A percentile compares a stretch with the other conserved stretches of the same genome.
These are phyloP conservation scores for Polydesmus complanatus DNA, from an alignment of 2,888 invertebrate genomes.

Conservation along the genomic window DNA sequence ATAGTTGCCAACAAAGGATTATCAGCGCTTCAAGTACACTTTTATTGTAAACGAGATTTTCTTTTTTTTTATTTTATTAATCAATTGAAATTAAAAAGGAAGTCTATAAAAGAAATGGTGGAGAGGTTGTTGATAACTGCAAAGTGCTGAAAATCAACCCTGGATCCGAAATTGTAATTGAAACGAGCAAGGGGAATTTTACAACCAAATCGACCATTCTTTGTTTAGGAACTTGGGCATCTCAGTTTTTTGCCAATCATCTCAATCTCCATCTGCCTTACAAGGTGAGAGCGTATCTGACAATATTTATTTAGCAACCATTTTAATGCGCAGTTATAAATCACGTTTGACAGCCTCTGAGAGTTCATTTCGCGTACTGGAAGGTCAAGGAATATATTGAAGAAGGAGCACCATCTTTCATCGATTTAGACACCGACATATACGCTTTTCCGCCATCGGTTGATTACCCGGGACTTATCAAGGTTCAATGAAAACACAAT, in stretches of 20 bases:
- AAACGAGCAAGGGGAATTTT: conserved; percentile 3
- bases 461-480: conserved; percentile 8
- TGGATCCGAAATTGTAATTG: not conserved
- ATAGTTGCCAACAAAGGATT: conserved; percentile 7
- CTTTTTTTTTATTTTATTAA: not conserved
- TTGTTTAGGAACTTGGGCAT: conserved; percentile 6
- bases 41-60: not conserved
- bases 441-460: conserved; percentile 9
- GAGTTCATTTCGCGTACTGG: conserved; percentile 7
- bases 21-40: conserved; percentile 3
- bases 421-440: conserved; percentile 2
- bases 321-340: too few species aligned
- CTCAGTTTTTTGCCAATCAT: not conserved
- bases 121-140: conserved; percentile 6
- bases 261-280: conserved; percentile 7
- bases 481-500: conserved; percentile 5
- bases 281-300: too few species aligned
- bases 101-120: not conserved
- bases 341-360: not conserved
- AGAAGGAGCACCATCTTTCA: conserved; percentile 3
- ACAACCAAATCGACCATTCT: not conserved
- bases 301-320: too few species aligned
- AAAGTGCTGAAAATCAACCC: not conserved
- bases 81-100: not conserved
- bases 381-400: not conserved